Conservation (phyloP, 1,140 invertebrate species). For the Neelides sp. region DNA sequence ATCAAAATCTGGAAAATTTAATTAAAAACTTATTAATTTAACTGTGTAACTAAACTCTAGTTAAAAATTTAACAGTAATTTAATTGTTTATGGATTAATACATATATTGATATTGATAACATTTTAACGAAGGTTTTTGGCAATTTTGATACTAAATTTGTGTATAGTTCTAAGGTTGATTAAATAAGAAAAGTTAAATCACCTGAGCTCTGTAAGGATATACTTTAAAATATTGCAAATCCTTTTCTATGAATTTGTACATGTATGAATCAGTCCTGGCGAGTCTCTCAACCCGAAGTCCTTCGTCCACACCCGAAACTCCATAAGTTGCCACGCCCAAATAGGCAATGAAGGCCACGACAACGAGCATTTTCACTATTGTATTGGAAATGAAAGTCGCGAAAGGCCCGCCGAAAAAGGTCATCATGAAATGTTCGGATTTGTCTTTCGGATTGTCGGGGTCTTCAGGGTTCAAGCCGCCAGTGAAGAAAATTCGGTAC, state of each 20-base stretch:
- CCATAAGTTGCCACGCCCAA: conserved; percentile 74
- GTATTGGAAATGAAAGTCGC: conserved; percentile 60
- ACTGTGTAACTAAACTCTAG: neutral
- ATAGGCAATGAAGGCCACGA: conserved; percentile 54
- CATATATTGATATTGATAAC: too few species aligned
- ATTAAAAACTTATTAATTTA: neutral
- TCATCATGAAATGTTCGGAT: conserved; percentile 70
- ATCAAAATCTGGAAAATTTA: conserved; percentile 56
- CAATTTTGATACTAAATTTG: too few species aligned
- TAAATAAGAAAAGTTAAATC: conserved; percentile 13
- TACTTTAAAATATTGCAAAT: conserved; percentile 76
- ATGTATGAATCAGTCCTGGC: conserved; percentile 79
- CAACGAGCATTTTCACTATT: conserved; percentile 53
- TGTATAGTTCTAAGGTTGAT: too few species aligned
- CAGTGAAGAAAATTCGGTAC: conserved; percentile 64
- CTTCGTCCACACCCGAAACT: conserved; percentile 72
- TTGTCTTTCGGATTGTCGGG: conserved; percentile 74
- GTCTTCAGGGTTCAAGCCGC: conserved; percentile 67
- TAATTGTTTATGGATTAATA: too few species aligned
- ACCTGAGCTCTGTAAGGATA: conserved; percentile 81
- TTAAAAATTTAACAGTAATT: too few species aligned
- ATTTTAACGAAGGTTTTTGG: too few species aligned
- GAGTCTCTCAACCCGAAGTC: conserved; percentile 67
- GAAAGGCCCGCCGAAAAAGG: conserved; percentile 71
- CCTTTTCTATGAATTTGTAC: conserved; percentile 72